Base-by-base conservation (phyloP, 1,140 invertebrate species). In the Tetraneura akinire region DNA sequence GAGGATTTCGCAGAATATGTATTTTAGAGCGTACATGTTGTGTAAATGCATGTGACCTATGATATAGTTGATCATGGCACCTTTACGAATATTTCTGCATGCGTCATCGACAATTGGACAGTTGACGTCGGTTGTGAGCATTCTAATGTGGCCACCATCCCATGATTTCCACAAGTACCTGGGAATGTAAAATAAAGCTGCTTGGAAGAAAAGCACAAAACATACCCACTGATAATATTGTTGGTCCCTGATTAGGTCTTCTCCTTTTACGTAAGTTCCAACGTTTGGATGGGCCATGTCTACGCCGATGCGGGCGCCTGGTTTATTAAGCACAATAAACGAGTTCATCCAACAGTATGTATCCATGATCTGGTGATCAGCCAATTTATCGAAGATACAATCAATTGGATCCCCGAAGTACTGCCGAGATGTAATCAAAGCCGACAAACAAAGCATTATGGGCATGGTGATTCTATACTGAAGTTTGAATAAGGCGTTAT, bases 371-470 rank as follows among this genome's bases (percentile, higher is more conserved):
- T 91, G 84, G 29, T 82, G 81, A n/a, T n/a, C 9, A 85, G 86
- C 37, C 86, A 85, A 76, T n/a, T 85, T 83, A 71, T 84, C 82
- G 6, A 96, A 93, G 83, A 96, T 96, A 85, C 95, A 97, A 86
- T 96, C 94, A 83, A 97, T 97, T 1, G 95, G 95, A 85, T 96
- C 94, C 4, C 95, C 95, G 82, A 98, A 96, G 86, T 97, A 98
- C 84, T 98, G 96, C 49, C 95, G 88, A 73, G 94, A 95, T 18
- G 96, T 96, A 37, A 98, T n/a, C n/a, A n/a, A n/a, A n/a, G n/a
- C n/a, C 95, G 82, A 97, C 86, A 80, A 97, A 86, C 16, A 96
- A 85, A 96, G 96, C 18, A 93, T 93, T 68, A 96, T 91, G 83
- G 97, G 91, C 80, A 97, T 93, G 60, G 95, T 97, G 57, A 92